phyloP scores from a whole-genome alignment of 2,113 vertebrate species.

The Indicator indicator region DNA sequence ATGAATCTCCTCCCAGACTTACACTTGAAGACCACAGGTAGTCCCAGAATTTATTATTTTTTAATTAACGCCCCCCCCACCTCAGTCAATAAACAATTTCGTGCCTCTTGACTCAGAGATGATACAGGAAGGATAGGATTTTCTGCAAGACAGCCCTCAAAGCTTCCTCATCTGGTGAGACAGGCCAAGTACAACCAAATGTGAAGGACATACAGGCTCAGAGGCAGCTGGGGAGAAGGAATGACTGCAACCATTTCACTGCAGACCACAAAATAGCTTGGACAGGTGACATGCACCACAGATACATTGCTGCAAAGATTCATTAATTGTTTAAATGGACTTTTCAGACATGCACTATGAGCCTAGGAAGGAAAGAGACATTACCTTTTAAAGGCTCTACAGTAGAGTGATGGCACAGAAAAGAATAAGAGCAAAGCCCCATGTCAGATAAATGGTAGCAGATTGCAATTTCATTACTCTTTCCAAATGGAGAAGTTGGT shows the following conservation, averaged over 20 bases:
- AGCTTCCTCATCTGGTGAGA: background rate
- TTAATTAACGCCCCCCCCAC: background rate
- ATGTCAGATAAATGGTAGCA: background rate
- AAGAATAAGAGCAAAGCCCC: background rate
- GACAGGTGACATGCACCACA: background rate
- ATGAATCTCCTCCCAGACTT: background rate
- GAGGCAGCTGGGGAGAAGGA: background rate
- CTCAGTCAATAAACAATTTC: background rate
- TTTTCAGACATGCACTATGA: background rate
- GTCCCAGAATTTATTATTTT: background rate
- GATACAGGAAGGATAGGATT: background rate
- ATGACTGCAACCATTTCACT: background rate
- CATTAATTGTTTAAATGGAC: slow-evolving; percentile 7
- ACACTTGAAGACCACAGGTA: background rate
- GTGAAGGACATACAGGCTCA: background rate
- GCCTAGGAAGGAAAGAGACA: background rate
- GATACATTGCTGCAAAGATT: background rate
- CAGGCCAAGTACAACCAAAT: background rate
- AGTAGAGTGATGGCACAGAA: background rate
- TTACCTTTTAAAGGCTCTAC: background rate
- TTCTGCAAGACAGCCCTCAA: background rate
- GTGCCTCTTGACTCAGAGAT: background rate
- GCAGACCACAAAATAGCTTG: background rate
- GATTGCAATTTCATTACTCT: background rate
- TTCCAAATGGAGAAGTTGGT: background rate